Evolutionary conservation across 1,140 invertebrate species (phyloP).

Genomic region (Drosophila insularis): DNA sequence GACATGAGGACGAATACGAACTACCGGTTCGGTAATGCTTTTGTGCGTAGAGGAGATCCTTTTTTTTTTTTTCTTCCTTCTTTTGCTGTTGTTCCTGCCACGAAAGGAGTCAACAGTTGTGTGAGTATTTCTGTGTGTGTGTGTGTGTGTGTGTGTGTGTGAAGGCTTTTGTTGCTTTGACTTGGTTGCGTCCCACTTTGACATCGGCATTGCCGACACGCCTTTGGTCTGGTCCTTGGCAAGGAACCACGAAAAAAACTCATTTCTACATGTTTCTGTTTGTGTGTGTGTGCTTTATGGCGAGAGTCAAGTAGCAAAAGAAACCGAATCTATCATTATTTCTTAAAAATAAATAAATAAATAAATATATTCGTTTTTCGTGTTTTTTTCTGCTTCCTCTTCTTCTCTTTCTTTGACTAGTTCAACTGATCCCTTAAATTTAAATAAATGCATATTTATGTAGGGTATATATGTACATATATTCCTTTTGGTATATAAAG

Average conservation of each 20-base stretch:
- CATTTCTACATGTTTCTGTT: neutral
- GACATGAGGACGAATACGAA: slow-evolving; percentile 33
- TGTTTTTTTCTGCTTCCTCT: neutral
- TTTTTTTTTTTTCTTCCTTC: slow-evolving; percentile 34
- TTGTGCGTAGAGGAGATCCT: slow-evolving; percentile 35
- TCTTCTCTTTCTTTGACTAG: slow-evolving; percentile 22
- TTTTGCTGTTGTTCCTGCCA: slow-evolving; percentile 4
- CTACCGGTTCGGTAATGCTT: slow-evolving; percentile 59
- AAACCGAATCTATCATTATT: slow-evolving; percentile 19
- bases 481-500: neutral
- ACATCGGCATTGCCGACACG: slow-evolving; percentile 53
- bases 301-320: slow-evolving; percentile 37
- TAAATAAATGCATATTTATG: neutral
- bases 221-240: slow-evolving; percentile 16
- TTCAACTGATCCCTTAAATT: slow-evolving; percentile 12
- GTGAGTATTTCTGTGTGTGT: slow-evolving; percentile 29
- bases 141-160: slow-evolving; percentile 36
- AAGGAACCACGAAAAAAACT: neutral
- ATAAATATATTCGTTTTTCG: neutral
- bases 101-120: slow-evolving; percentile 60
- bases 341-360: slow-evolving; percentile 42
- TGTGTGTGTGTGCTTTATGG: slow-evolving; percentile 28
- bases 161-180: slow-evolving; percentile 64
- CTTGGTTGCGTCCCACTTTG: slow-evolving; percentile 78
- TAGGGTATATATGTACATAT: neutral